These are phyloP conservation scores for Danio choprae DNA, from an alignment of 2,797 vertebrate species.

Conservation along the genomic window DNA sequence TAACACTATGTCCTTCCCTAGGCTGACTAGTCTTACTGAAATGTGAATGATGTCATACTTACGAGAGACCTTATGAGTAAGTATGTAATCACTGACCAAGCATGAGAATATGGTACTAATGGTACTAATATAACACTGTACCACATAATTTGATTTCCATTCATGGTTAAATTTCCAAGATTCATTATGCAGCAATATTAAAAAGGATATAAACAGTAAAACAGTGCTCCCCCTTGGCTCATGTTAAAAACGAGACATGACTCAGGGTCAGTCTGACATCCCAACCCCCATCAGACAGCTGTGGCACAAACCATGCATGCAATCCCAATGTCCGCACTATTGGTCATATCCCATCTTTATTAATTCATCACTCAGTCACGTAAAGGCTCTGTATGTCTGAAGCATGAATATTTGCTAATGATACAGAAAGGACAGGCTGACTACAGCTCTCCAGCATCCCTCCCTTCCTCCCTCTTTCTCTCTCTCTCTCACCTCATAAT, in stretches of 20 bases:
- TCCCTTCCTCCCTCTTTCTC: constrained; percentile 38
- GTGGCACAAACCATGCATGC: constrained; percentile 10
- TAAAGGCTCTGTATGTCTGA: constrained; percentile 59
- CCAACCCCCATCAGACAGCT: constrained; percentile 44
- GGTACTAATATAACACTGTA: too few relatives aligned
- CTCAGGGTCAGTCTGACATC: constrained; percentile 23
- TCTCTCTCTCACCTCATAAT: constrained; percentile 65
- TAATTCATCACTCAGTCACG: constrained; percentile 44
- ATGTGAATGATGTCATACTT: constrained; percentile 11
- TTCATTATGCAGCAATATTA: background rate
- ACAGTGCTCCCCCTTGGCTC: constrained; percentile 3
- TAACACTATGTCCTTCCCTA: too few relatives aligned
- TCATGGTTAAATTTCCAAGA: background rate
- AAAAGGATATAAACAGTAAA: background rate
- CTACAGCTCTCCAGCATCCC: constrained; percentile 41
- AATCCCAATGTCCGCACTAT: constrained; percentile 28
- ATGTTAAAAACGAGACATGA: constrained; percentile 41
- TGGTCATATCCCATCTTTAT: constrained; percentile 45
- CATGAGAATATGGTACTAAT: background rate
- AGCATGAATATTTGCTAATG: constrained; percentile 70
- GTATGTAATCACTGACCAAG: background rate
- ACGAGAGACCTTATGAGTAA: background rate
- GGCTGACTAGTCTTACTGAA: background rate
- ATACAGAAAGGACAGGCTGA: constrained; percentile 22
- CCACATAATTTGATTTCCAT: background rate